phyloP scores from a whole-genome alignment of 2,113 vertebrate genomes.

The Trochalopteron elliotii region DNA sequence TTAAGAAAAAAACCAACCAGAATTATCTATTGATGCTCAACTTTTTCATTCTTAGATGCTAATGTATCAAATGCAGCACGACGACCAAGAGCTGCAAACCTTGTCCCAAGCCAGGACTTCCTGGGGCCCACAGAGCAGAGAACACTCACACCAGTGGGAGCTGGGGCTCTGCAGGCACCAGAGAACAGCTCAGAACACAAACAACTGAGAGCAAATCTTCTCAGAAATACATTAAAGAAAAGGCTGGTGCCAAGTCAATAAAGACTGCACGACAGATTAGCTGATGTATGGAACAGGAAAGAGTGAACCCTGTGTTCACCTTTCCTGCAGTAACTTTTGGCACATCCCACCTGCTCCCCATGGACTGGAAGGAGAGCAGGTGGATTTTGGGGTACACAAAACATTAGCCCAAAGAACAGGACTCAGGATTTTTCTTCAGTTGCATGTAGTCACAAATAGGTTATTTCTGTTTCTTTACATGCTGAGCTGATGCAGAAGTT shows the following conservation, averaged over 20 bases:
- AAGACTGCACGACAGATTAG: background rate
- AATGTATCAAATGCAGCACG: background rate
- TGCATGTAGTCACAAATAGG: rapidly evolving
- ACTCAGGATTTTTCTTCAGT: rapidly evolving
- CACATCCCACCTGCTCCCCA: background rate
- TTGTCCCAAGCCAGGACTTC: background rate
- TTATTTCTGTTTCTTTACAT: background rate
- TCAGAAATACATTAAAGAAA: background rate
- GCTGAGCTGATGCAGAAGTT: background rate
- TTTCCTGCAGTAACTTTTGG: background rate
- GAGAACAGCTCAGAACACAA: background rate
- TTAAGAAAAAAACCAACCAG: background rate
- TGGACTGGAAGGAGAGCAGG: background rate
- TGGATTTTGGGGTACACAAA: background rate
- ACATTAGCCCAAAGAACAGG: background rate
- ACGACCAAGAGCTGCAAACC: background rate
- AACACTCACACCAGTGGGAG: background rate
- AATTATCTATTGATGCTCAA: background rate
- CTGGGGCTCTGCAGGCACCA: background rate
- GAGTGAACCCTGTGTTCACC: background rate
- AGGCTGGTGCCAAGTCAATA: background rate
- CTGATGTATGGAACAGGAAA: background rate
- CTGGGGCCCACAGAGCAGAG: background rate
- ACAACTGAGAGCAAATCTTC: background rate
- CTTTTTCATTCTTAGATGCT: background rate